phyloP scores from a whole-genome alignment of 2,797 vertebrate species.

The Bradypodion pumilum region DNA sequence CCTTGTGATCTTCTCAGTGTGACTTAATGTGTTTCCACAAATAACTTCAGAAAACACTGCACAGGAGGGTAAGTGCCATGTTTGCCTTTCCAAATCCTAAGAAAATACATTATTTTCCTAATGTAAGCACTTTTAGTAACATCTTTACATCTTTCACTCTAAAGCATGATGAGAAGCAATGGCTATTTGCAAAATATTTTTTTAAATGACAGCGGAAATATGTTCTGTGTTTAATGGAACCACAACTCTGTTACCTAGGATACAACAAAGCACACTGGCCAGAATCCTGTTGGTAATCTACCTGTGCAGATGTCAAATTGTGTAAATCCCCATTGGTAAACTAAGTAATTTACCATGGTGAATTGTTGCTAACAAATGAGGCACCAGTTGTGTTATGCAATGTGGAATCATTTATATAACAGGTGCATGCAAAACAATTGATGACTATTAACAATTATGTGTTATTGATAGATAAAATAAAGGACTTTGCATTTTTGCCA shows the following conservation, averaged over 20 bases:
- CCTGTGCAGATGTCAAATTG: too few species aligned
- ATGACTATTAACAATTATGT: too few species aligned
- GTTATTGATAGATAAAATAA: too few species aligned
- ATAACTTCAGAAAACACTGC: conserved; percentile 43
- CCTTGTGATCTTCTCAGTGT: conserved; percentile 30
- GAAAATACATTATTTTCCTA: not conserved
- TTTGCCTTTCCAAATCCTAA: conserved; percentile 34
- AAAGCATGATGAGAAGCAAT: conserved; percentile 25
- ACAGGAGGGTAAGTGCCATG: not conserved
- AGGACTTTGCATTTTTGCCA: too few species aligned
- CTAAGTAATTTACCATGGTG: too few species aligned
- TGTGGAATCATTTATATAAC: too few species aligned
- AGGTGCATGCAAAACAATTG: too few species aligned
- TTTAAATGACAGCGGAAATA: conserved; percentile 1
- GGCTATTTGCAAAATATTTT: conserved; percentile 1
- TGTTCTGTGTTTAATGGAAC: not conserved
- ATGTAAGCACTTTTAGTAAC: conserved; percentile 23
- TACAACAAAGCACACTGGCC: conserved; percentile 4
- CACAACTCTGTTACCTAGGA: conserved; percentile 1
- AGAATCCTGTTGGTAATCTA: not conserved
- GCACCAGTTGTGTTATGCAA: too few species aligned
- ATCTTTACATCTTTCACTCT: conserved; percentile 21
- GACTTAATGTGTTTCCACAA: conserved; percentile 40
- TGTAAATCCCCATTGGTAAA: too few species aligned
- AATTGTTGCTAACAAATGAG: too few species aligned